A percentile compares a stretch with the other conserved stretches of the same genome.
These are phyloP conservation scores for Pocillopora grandis DNA, from an alignment of 92 coral and sea anemone species.

Conservation along the genomic window DNA sequence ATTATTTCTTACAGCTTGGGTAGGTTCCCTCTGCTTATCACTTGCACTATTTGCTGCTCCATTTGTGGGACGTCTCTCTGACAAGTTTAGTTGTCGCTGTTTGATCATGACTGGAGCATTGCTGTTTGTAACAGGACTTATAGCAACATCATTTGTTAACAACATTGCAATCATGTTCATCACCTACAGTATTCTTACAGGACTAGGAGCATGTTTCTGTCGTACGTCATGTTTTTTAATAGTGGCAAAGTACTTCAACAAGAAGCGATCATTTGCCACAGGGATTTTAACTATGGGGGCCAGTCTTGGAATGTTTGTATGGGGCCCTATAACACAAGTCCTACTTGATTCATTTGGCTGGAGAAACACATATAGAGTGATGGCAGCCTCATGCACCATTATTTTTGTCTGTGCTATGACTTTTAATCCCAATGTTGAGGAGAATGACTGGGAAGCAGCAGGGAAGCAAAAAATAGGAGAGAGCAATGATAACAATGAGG, in stretches of 20 bases:
- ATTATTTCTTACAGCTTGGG: constrained; percentile 22
- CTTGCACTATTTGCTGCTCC: constrained; percentile 17
- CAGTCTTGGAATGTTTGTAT: constrained; percentile 13
- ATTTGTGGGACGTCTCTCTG: constrained; percentile 1
- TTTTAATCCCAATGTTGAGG: constrained; percentile 24
- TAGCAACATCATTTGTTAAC: constrained; percentile 17
- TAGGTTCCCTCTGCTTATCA: constrained; percentile 23
- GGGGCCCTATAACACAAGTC: constrained; percentile 22
- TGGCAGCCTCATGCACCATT: neutral
- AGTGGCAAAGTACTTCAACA: constrained; percentile 31
- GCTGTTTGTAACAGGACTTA: neutral
- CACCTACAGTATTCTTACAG: constrained; percentile 14
- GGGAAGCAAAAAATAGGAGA: neutral
- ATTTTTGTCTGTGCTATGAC: neutral
- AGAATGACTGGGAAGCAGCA: neutral
- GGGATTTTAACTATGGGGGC: constrained; percentile 31
- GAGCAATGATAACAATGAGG: neutral
- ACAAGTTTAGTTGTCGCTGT: constrained; percentile 8
- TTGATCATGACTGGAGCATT: constrained; percentile 16
- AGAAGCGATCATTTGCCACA: constrained; percentile 22
- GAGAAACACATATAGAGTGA: constrained; percentile 24
- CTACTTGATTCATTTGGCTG: constrained; percentile 29
- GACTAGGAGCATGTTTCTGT: constrained; percentile 22
- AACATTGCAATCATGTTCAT: constrained; percentile 7
- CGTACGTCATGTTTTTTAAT: constrained; percentile 28